Conservation (phyloP, 1,140 invertebrate genomes). For the Achroia grisella region DNA sequence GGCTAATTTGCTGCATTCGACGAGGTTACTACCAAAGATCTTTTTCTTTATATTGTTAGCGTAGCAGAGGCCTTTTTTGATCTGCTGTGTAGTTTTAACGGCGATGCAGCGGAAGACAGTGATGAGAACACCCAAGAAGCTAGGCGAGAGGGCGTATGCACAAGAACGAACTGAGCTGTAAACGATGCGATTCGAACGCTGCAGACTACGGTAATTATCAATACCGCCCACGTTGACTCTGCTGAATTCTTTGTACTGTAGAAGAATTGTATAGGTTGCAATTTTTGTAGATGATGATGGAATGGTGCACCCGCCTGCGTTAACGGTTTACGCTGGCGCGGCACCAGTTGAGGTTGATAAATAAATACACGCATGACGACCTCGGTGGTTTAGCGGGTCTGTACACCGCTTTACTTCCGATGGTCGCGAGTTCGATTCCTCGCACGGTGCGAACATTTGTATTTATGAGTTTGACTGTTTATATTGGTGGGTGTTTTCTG, state of each 20-base stretch:
- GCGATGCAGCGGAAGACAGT: conserved; percentile 27
- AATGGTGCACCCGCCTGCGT: no score
- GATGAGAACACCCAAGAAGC: conserved; percentile 24
- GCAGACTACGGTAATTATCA: conserved; percentile 50
- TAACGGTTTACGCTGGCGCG: no score
- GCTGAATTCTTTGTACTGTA: conserved; percentile 46
- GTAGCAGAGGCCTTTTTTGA: conserved; percentile 31
- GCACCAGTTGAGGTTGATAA: no score
- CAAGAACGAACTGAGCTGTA: conserved; percentile 39
- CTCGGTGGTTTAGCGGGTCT: no score
- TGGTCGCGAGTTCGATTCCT: no score
- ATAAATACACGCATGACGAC: no score
- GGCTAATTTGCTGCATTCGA: conserved; percentile 22
- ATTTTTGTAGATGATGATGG: no score
- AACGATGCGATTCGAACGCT: conserved; percentile 36
- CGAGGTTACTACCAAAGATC: conserved; percentile 24
- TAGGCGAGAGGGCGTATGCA: conserved; percentile 19
- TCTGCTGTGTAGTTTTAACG: conserved; percentile 9
- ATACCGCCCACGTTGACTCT: conserved; percentile 42
- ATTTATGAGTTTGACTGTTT: no score
- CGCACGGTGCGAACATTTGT: no score
- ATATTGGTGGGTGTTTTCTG: background rate
- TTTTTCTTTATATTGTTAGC: conserved; percentile 37
- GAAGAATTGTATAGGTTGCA: background rate
- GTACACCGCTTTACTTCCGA: no score